phyloP scores from a whole-genome alignment of 2,113 vertebrate genomes.

The Ibidorhyncha struthersii region DNA sequence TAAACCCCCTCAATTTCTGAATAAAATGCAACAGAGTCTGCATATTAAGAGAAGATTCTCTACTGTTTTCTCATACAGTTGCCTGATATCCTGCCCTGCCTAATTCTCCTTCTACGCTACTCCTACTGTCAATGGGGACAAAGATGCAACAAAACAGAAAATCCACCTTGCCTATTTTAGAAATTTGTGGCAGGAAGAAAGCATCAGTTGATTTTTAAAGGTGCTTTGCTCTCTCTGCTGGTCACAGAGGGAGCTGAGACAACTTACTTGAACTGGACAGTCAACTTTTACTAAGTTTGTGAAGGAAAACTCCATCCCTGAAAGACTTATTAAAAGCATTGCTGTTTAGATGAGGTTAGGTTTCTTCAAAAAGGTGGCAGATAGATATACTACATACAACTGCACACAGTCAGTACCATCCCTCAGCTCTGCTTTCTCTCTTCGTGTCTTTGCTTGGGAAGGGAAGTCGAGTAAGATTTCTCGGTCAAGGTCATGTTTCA shows the following conservation, averaged over 20 bases:
- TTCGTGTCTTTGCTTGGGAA: neutral
- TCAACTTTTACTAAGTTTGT: neutral
- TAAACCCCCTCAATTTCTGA: neutral
- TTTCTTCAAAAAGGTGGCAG: neutral
- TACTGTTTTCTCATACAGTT: neutral
- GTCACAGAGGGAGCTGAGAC: neutral
- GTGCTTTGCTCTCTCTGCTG: conserved; percentile 12
- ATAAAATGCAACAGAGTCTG: neutral
- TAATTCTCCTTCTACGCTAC: neutral
- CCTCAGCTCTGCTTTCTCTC: neutral
- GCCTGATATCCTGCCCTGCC: neutral
- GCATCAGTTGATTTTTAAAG: neutral
- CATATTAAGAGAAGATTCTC: neutral
- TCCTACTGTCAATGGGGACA: neutral
- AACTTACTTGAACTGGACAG: neutral
- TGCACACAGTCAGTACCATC: neutral
- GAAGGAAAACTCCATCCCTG: neutral
- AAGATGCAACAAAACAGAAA: neutral
- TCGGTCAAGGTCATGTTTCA: rapidly evolving
- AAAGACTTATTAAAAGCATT: neutral
- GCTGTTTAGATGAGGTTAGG: neutral
- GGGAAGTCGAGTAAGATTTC: neutral
- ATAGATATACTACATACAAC: neutral
- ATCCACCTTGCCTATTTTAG: neutral
- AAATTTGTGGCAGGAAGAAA: neutral